These are phyloP conservation scores for Nylanderia fulva DNA, from an alignment of 1,140 invertebrate genomes.

Conservation along the genomic window DNA sequence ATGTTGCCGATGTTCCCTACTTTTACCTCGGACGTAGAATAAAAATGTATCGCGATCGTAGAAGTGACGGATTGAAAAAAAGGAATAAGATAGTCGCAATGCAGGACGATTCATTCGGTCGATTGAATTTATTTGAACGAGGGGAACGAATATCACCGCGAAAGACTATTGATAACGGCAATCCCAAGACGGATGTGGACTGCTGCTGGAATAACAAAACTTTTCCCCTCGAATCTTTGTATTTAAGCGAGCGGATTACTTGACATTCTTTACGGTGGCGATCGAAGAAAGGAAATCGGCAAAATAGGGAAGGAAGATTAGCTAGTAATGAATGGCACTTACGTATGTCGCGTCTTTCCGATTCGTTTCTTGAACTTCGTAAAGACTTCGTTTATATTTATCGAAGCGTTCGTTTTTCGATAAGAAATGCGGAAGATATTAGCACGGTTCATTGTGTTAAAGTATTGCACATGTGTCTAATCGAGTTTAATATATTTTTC, in stretches of 20 bases:
- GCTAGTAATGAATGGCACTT: neutral
- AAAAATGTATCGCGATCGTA: neutral
- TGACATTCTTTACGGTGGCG: neutral
- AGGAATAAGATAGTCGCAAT: constrained; percentile 5
- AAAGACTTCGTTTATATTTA: neutral
- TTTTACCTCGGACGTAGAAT: constrained; percentile 6
- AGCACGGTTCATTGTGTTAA: neutral
- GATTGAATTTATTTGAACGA: constrained; percentile 39
- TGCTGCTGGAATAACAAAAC: constrained; percentile 21
- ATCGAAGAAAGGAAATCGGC: neutral
- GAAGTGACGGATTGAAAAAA: constrained; percentile 7
- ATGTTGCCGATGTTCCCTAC: neutral
- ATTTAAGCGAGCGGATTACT: constrained; percentile 39
- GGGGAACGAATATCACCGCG: neutral
- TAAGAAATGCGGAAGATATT: neutral
- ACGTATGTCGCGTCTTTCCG: neutral
- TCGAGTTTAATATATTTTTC: neutral
- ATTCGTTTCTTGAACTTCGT: constrained; percentile 1
- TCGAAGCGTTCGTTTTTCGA: neutral
- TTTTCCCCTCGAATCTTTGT: constrained; percentile 4
- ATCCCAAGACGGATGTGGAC: neutral
- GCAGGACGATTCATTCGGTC: constrained; percentile 5
- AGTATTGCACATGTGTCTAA: neutral
- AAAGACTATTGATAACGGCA: constrained; percentile 34
- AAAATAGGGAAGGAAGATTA: constrained; percentile 20